These are phyloP conservation scores for Hermetia illucens DNA, from an alignment of 1,140 invertebrate genomes.

Conservation along the genomic window DNA sequence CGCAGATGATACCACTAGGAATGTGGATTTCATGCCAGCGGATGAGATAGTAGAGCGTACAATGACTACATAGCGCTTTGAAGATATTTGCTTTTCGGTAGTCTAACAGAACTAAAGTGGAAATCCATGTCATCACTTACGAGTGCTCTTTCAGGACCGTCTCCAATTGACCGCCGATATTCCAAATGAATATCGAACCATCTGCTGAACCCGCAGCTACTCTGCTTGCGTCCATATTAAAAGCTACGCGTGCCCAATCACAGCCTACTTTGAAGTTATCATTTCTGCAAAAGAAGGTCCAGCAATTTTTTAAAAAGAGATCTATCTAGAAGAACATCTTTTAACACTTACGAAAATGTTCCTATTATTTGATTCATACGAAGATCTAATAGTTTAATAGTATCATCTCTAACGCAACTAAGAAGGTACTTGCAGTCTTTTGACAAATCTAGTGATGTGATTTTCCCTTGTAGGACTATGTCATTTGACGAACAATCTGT, in stretches of 20 bases:
- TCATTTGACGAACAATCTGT: constrained; percentile 66
- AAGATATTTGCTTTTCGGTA: too few relatives aligned
- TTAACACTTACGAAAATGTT: constrained; percentile 64
- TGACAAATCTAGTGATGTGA: constrained; percentile 88
- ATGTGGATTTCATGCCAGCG: too few relatives aligned
- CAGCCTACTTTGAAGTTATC: constrained; percentile 90
- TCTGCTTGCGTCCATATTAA: constrained; percentile 80
- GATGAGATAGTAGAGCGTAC: too few relatives aligned
- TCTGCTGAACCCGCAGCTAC: constrained; percentile 81
- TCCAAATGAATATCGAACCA: constrained; percentile 87
- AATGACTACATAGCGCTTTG: too few relatives aligned
- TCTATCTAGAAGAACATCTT: constrained; percentile 1
- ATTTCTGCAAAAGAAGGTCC: constrained; percentile 44
- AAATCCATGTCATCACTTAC: constrained; percentile 41
- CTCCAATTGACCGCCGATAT: constrained; percentile 62
- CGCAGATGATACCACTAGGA: too few relatives aligned
- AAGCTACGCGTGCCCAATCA: constrained; percentile 84
- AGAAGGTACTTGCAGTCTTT: constrained; percentile 81
- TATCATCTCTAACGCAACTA: constrained; percentile 87
- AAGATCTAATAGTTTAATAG: constrained; percentile 84
- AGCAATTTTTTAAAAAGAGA: neutral
- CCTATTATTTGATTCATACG: constrained; percentile 82
- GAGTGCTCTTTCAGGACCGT: constrained; percentile 73
- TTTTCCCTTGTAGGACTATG: constrained; percentile 79
- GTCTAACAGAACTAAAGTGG: too few relatives aligned